These are phyloP conservation scores for Pygoscelis antarcticus DNA, from an alignment of 2,113 vertebrate species.

Conservation along the genomic window DNA sequence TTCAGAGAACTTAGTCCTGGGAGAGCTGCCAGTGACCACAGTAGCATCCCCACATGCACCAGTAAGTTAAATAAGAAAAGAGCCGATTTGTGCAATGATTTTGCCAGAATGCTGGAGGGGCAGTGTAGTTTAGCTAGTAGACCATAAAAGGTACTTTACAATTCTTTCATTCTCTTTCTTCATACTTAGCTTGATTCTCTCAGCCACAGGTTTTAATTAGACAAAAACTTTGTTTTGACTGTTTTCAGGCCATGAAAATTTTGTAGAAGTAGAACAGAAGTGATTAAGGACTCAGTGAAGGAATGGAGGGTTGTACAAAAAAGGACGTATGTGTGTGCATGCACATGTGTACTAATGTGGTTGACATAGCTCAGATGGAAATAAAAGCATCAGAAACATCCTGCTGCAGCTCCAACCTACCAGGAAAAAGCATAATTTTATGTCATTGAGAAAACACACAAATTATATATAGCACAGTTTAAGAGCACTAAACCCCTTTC, in stretches of 20 bases:
- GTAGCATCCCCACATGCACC: background rate
- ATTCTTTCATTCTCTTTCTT: conserved; percentile 25
- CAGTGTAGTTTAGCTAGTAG: background rate
- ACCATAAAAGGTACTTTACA: background rate
- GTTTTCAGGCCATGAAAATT: background rate
- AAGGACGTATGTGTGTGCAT: background rate
- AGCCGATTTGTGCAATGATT: background rate
- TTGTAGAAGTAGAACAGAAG: background rate
- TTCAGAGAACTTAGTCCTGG: background rate
- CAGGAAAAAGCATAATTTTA: background rate
- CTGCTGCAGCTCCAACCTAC: background rate
- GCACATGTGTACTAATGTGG: background rate
- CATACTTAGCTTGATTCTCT: background rate
- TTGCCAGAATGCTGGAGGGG: conserved; percentile 3
- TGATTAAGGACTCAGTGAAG: background rate
- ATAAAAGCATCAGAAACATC: background rate
- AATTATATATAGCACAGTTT: background rate
- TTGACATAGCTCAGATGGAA: background rate
- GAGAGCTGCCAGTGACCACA: background rate
- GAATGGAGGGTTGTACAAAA: background rate
- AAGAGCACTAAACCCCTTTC: background rate
- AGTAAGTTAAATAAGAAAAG: conserved; percentile 9
- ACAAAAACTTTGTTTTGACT: background rate
- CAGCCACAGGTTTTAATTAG: conserved; percentile 15
- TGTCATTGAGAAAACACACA: background rate